A percentile compares a stretch with the other conserved stretches of the same genome.
These are phyloP conservation scores for Macrobrachium nipponense DNA, from an alignment of 1,140 invertebrate species.

Conservation along the genomic window DNA sequence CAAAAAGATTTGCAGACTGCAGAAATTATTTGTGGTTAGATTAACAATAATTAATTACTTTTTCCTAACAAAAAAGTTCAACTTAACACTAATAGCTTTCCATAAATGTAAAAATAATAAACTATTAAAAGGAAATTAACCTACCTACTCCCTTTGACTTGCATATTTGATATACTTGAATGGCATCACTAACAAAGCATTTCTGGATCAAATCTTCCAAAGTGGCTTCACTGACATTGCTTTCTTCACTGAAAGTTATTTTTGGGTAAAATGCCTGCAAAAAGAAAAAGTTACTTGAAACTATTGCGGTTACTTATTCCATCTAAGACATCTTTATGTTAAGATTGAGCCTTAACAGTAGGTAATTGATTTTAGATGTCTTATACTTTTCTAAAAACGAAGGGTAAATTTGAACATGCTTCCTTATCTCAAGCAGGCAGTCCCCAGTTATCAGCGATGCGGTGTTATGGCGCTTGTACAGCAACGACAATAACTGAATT, in stretches of 20 bases:
- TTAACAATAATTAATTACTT: background rate
- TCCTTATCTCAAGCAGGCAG: background rate
- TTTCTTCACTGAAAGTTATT: slow-evolving; percentile 78
- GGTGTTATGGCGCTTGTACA: too few species aligned
- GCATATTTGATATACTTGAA: slow-evolving; percentile 80
- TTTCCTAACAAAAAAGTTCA: slow-evolving; percentile 21
- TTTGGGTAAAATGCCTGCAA: slow-evolving; percentile 78
- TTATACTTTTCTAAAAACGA: background rate
- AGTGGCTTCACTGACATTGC: slow-evolving; percentile 76
- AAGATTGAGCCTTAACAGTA: background rate
- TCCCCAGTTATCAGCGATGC: too few species aligned
- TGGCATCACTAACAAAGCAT: slow-evolving; percentile 77
- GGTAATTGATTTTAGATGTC: background rate
- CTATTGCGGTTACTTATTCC: background rate
- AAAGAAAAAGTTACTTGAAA: background rate
- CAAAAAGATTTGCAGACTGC: too few species aligned
- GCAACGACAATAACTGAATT: too few species aligned
- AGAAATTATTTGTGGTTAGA: too few species aligned
- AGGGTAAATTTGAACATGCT: background rate
- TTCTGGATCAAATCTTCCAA: slow-evolving; percentile 77
- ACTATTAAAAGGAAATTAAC: slow-evolving; percentile 4
- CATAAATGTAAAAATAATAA: too few species aligned
- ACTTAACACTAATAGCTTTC: too few species aligned
- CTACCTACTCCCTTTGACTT: slow-evolving; percentile 73
- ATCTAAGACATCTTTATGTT: background rate